These are phyloP conservation scores for Dreissena polymorpha DNA, from an alignment of 1,140 invertebrate species.

Conservation along the genomic window DNA sequence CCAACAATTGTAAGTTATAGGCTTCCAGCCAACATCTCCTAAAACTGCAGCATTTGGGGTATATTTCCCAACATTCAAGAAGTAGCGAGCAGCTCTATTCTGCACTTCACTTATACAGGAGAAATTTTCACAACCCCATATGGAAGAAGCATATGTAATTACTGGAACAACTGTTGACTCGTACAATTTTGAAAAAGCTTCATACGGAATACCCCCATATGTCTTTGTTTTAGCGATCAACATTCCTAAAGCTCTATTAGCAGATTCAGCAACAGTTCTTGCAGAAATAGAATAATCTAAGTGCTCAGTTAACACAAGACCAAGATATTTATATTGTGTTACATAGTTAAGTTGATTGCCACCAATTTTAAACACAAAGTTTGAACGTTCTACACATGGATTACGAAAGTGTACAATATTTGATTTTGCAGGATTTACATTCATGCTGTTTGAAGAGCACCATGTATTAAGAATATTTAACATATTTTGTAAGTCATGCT, in stretches of 20 bases:
- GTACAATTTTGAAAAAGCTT: conserved; percentile 27
- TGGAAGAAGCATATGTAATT: conserved; percentile 38
- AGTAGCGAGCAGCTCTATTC: conserved; percentile 43
- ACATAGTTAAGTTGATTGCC: conserved; percentile 38
- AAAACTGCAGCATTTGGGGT: conserved; percentile 21
- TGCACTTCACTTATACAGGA: conserved; percentile 33
- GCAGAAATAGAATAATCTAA: background rate
- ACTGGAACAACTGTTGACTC: conserved; percentile 11
- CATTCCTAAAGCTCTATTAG: conserved; percentile 9
- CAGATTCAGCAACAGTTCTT: background rate
- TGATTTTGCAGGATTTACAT: conserved; percentile 42
- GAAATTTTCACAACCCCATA: conserved; percentile 46
- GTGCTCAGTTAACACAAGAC: conserved; percentile 21
- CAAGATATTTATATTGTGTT: conserved; percentile 45
- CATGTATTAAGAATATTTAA: conserved; percentile 26
- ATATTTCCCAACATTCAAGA: conserved; percentile 39
- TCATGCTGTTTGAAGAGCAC: conserved; percentile 21
- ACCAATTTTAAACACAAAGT: conserved; percentile 40
- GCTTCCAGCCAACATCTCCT: conserved; percentile 23
- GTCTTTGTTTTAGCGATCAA: background rate
- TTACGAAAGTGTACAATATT: conserved; percentile 53
- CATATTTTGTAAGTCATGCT: conserved; percentile 28
- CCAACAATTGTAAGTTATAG: background rate
- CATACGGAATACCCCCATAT: conserved; percentile 5
- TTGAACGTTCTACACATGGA: conserved; percentile 12